phyloP scores from a whole-genome alignment of 2,113 vertebrate species.

The Malurus melanocephalus region DNA sequence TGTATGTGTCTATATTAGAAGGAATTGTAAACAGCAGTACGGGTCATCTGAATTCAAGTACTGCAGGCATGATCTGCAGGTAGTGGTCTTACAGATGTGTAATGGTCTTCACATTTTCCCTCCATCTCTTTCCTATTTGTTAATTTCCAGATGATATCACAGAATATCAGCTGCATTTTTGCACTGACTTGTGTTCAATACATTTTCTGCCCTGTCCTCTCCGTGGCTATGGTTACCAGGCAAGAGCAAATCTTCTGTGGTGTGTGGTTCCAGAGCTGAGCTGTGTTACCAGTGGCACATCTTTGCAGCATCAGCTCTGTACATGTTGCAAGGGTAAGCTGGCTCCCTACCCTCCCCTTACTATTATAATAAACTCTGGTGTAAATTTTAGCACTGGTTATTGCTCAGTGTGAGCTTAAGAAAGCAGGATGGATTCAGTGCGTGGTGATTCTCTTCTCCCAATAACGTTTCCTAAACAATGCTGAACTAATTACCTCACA shows the following conservation, averaged over 20 bases:
- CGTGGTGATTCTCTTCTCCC: neutral
- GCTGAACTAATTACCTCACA: constrained; percentile 1
- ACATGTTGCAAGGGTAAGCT: neutral
- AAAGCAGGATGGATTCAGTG: neutral
- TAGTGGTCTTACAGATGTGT: neutral
- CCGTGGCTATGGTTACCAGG: neutral
- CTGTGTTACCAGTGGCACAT: neutral
- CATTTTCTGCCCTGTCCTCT: neutral
- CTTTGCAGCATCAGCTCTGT: neutral
- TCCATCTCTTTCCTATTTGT: neutral
- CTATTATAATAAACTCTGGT: neutral
- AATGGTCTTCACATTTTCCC: neutral
- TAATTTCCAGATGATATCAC: neutral
- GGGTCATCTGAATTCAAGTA: neutral
- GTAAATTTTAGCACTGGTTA: neutral
- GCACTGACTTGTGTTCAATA: neutral
- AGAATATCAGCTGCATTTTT: neutral
- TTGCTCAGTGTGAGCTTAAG: neutral
- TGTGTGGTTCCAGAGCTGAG: neutral
- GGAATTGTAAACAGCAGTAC: neutral
- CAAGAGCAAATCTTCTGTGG: neutral
- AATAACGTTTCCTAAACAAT: neutral
- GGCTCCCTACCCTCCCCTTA: neutral
- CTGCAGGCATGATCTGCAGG: neutral
- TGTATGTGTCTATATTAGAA: neutral